phyloP scores from a whole-genome alignment of 2,888 invertebrate genomes.

The Brachypalpus laphriformis region DNA sequence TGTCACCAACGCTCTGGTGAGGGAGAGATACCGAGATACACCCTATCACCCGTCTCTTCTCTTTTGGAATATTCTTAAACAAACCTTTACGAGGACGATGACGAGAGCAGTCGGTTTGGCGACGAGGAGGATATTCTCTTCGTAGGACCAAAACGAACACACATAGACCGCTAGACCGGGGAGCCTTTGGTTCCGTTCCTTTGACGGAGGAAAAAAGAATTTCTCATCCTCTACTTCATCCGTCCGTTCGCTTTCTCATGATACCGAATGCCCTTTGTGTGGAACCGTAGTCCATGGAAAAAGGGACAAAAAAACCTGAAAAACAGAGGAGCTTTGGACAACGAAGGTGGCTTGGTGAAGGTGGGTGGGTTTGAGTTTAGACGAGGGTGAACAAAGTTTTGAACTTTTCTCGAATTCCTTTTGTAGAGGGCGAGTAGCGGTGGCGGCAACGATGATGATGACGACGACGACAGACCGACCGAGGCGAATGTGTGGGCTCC shows the following conservation, averaged over 20 bases:
- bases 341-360: constrained; percentile 39
- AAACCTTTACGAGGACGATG: constrained; percentile 59
- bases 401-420: constrained; percentile 73
- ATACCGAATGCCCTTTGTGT: constrained; percentile 72
- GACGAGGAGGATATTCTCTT: constrained; percentile 52
- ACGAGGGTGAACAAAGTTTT: constrained; percentile 70
- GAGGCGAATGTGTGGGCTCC: constrained; percentile 59
- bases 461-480: constrained; percentile 18
- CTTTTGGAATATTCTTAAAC: constrained; percentile 69
- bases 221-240: constrained; percentile 55
- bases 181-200: constrained; percentile 68
- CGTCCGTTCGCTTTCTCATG: constrained; percentile 68
- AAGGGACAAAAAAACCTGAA: constrained; percentile 20
- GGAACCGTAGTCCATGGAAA: constrained; percentile 56
- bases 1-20: constrained; percentile 45
- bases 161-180: constrained; percentile 71
- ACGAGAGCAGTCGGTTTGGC: constrained; percentile 53
- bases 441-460: constrained; percentile 1
- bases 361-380: constrained; percentile 50
- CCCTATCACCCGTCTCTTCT: constrained; percentile 35
- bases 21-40: constrained; percentile 34
- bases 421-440: constrained; percentile 51
- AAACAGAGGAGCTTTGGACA: constrained; percentile 53
- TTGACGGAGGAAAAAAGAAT: constrained; percentile 62
- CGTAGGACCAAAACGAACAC: constrained; percentile 55